Conservation (phyloP, 2,888 invertebrate genomes). For the Hirtodrosophila confusa region DNA sequence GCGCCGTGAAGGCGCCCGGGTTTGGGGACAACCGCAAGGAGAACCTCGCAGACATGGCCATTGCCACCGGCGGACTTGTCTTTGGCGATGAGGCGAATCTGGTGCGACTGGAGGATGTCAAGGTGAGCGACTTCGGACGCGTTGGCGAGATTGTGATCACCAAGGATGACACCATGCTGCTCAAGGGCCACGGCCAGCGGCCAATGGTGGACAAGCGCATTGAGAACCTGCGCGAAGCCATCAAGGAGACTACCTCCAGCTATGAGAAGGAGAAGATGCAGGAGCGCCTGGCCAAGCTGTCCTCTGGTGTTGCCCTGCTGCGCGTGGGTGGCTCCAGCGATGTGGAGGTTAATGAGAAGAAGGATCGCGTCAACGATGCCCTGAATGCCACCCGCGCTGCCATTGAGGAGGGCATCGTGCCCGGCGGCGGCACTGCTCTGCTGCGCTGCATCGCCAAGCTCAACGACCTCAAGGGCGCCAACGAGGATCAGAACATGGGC, state of each 20-base stretch:
- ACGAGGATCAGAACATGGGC: slow-evolving; percentile 88
- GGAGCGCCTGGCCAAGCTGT: slow-evolving; percentile 94
- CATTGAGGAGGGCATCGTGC: slow-evolving; percentile 97
- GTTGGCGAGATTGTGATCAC: slow-evolving; percentile 95
- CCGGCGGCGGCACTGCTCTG: slow-evolving; percentile 97
- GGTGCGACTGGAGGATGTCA: slow-evolving; percentile 94
- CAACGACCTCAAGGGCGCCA: slow-evolving; percentile 87
- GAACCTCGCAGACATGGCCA: slow-evolving; percentile 95
- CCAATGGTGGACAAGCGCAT: slow-evolving; percentile 92
- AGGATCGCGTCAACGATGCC: slow-evolving; percentile 96
- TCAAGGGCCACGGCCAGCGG: slow-evolving; percentile 91
- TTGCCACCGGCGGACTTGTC: slow-evolving; percentile 94
- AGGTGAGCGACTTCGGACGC: slow-evolving; percentile 91
- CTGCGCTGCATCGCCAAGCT: slow-evolving; percentile 91
- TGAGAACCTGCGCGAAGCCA: slow-evolving; percentile 93
- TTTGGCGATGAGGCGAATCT: slow-evolving; percentile 96
- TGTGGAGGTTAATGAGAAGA: slow-evolving; percentile 97
- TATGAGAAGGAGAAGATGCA: slow-evolving; percentile 97
- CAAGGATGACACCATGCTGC: slow-evolving; percentile 93
- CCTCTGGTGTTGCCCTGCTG: slow-evolving; percentile 91
- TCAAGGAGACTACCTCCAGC: slow-evolving; percentile 92
- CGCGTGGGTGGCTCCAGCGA: slow-evolving; percentile 94
- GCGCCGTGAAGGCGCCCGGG: slow-evolving; percentile 97
- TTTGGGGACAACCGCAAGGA: slow-evolving; percentile 98
- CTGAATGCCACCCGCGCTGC: slow-evolving; percentile 96